Conservation (phyloP, 2,113 vertebrate species). For the Rhynchopsitta pachyrhyncha region DNA sequence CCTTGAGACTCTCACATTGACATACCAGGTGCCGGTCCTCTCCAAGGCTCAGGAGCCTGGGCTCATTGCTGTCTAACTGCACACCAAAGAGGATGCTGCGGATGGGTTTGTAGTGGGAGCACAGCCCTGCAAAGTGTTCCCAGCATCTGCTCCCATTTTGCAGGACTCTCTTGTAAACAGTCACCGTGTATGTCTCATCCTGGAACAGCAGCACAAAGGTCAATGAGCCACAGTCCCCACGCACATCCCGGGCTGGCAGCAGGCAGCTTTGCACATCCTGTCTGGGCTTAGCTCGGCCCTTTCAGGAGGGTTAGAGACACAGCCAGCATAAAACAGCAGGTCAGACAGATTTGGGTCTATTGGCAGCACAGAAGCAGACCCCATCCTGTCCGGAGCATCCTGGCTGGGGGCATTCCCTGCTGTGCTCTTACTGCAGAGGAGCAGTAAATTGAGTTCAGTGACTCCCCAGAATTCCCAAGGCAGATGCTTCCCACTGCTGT, state of each 20-base stretch:
- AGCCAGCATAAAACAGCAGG: neutral
- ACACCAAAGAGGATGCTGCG: slow-evolving; percentile 87
- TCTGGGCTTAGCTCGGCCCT: accelerated
- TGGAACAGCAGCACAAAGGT: slow-evolving; percentile 10
- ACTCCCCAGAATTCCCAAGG: neutral
- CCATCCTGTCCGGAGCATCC: neutral
- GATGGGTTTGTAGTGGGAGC: slow-evolving; percentile 87
- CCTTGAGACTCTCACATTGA: neutral
- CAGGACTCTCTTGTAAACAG: slow-evolving; percentile 72
- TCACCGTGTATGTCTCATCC: slow-evolving; percentile 84
- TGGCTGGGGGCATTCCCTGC: neutral
- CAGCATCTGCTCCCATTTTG: slow-evolving; percentile 62
- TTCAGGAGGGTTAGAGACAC: neutral
- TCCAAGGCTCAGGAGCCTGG: slow-evolving; percentile 90
- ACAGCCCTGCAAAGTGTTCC: slow-evolving; percentile 83
- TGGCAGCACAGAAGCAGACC: neutral
- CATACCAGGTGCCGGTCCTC: slow-evolving; percentile 86
- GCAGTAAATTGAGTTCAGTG: neutral
- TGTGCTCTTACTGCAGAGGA: neutral
- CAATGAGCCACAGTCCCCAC: accelerated
- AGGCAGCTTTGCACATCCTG: no score
- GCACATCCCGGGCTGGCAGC: neutral
- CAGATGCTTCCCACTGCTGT: neutral
- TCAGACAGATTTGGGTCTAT: neutral
- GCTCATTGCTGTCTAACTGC: slow-evolving; percentile 76